Evolutionary conservation across 2,888 invertebrate species (phyloP), one percentile per base, ranked within the genome.

Genomic region (Ceramica pisi): DNA sequence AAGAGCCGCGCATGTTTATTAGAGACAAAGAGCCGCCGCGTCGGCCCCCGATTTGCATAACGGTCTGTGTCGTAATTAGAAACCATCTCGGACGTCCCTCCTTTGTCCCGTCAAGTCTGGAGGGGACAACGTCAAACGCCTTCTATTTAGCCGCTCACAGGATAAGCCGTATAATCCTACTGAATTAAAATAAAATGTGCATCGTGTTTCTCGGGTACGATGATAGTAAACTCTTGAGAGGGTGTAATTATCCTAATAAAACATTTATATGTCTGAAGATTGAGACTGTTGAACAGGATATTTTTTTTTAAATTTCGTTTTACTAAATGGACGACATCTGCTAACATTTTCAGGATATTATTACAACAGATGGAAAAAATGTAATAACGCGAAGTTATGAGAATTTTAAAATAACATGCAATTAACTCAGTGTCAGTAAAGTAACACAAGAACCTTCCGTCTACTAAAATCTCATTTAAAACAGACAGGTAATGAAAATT

Each of bases 51-150:
- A 95, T 96, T 95, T 95, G 95, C 95, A 96, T 95, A 96, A 95
- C 95, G 94, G 91, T 92, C 94, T 91, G 94, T 90, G 93, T 92
- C 94, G 95, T 96, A 96, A 96, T 96, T 96, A 95, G 95, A 95
- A 95, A 94, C 94, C 95, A 94, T 95, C 95, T 95, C 94, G 92
- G 92, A 92, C 92, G 92, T 90, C 90, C 91, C 91, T 92, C 94
- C 95, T 94, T 95, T 94, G 94, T 93, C 90, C 92, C 92, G 92
- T 92, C 93, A 90, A 90, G 93, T 91, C 93, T 89, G 90, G 86
- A 85, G 88, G 87, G 90, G 90, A 89, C 89, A 90, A 90, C 92
- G 91, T 92, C 94, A 92, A 91, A 93, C 90, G 92, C 92, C 93
- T 92, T 93, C 92, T 92, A 94, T 94, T 95, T 94, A 94, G 91